Evolutionary conservation across 2,888 invertebrate genomes (phyloP), one percentile per base, ranked within the genome.

Genomic region (Tuta absoluta): DNA sequence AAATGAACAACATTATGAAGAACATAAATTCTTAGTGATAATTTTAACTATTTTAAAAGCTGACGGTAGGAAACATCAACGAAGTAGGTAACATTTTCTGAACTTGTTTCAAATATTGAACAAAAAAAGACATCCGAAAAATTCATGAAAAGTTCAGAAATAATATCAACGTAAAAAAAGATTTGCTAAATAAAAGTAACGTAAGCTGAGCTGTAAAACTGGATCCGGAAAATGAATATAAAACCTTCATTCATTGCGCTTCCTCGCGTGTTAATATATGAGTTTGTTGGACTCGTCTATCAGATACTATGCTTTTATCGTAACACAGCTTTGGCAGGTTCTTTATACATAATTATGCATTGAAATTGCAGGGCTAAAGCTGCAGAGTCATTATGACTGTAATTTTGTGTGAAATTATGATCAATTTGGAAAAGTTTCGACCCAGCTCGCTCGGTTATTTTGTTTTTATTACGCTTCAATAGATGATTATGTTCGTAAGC

Each of bases 221-320:
- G 45, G 17, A 45, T 7, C 56, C 17, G 33, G 33, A 56, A 56
- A 56, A 56, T 33, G 28, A 33, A 33, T 33, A 7, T 21, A 56
- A 53, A 56, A 56, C 33, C 28, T 17, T 10, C 56, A 24, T 56
- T 33, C 28, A 17, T 33, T 17, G n/a, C 28, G 24, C 19, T 28
- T 33, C 24, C n/a, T 53, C 53, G 53, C 28, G 53, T 53, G 53
- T 53, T 53, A 53, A 56, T 33, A 56, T 56, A 33, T 56, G 17
- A 56, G 28, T 10, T 23, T 19, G 17, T 28, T 56, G 28, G 56
- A 17, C 17, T 28, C 17, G 56, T 24, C 56, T 56, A 56, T 56
- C 17, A 56, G 56, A 56, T 56, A 33, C 33, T 33, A 33, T 28
- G 11, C 56, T 17, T 56, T 56, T 33, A 33, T 24, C 33, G 24